These are phyloP conservation scores for Eurois occulta DNA, from an alignment of 2,888 invertebrate species.

Conservation along the genomic window DNA sequence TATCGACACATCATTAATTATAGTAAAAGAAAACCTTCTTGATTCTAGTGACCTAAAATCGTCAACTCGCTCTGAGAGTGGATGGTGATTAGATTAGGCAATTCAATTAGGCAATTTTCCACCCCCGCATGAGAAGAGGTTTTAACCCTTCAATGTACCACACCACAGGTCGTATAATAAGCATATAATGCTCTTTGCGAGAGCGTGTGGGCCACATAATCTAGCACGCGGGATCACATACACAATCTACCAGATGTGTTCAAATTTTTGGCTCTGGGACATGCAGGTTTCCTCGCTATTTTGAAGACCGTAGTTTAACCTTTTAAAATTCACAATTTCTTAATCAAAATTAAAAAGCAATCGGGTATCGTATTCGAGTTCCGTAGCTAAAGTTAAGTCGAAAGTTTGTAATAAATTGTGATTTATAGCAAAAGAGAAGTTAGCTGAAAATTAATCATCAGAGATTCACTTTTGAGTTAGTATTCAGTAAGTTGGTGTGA, in stretches of 20 bases:
- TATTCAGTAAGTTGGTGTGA: slow-evolving; percentile 12
- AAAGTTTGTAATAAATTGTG: slow-evolving; percentile 43
- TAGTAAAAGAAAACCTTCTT: neutral
- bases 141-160: neutral
- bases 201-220: neutral
- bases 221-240: neutral
- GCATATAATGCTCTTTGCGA: neutral
- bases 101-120: neutral
- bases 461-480: slow-evolving; percentile 35
- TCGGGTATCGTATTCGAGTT: slow-evolving; percentile 12
- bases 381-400: slow-evolving; percentile 25
- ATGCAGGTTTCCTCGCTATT: neutral
- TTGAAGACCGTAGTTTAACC: neutral
- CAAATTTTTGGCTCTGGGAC: neutral
- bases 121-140: neutral
- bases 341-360: slow-evolving; percentile 28
- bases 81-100: neutral
- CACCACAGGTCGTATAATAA: neutral
- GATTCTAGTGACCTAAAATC: neutral
- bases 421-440: slow-evolving; percentile 43
- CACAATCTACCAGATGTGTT: neutral
- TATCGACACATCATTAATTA: neutral
- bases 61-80: neutral
- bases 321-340: neutral
- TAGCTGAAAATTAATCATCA: slow-evolving; percentile 26